Base-by-base conservation (phyloP, 1,140 invertebrate genomes). In the Orchesella cincta region DNA sequence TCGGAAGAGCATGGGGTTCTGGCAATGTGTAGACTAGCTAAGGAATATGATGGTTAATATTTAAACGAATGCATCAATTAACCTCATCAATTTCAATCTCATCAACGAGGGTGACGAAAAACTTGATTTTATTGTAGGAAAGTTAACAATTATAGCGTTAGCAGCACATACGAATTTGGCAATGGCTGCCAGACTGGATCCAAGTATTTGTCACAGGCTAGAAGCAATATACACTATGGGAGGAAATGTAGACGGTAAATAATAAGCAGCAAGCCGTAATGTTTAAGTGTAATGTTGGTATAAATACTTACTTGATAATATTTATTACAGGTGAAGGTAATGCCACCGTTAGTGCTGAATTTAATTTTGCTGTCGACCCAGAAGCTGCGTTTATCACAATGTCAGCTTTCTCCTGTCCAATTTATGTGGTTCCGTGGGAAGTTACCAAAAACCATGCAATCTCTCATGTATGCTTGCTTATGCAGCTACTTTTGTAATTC, bases 161-260 rank as follows among this genome's bases (percentile, higher is more conserved):
- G 93, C 89, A 0, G 92, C 93, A 0, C 84, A 94, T 35, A 94
- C 93, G 0, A 94, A 94, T 83, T 84, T 93, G 62, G 93, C 93
- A 2, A 81, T 93, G 73, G 89, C 92, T 1, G 87, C 92, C 14
- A 88, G 90, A 81, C 86, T 92, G 77, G 91, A 91, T 82, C 88
- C 89, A 1, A 80, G 88, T 33, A 91, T 94, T 83, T 84, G 87
- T 0, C 78, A 85, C 0, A 87, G 88, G 54, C 84, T 93, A 0
- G 90, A 90, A 80, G 88, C 89, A 64, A 84, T 93, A 67, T 90
- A 88, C 76, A 88, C 93, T 1, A 93, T 94, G 91, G 93, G 93
- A 51, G 93, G 93, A 79, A 94, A 93, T 85, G 86, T 87, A 78
- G 87, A 87, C 76, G 91, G 91, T 91, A 76, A 76, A 85, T 78